Evolutionary conservation across 2,113 vertebrate genomes (phyloP).

Genomic region (Thunnus maccoyii): DNA sequence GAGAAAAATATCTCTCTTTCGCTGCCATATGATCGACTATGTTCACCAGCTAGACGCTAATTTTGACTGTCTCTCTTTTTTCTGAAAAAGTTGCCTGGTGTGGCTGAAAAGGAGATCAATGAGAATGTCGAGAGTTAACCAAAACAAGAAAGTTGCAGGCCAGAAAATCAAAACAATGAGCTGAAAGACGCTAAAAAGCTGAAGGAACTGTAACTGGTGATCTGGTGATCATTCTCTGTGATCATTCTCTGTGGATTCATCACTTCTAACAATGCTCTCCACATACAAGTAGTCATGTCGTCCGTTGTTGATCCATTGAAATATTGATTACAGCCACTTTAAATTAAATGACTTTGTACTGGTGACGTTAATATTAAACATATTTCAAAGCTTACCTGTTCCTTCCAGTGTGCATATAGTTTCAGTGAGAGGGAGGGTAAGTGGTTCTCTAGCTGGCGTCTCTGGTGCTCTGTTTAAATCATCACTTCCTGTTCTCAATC

Average conservation of each 20-base stretch:
- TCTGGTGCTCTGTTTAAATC: conserved; percentile 81
- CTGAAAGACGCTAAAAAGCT: background rate
- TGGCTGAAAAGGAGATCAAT: background rate
- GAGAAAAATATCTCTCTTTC: no score
- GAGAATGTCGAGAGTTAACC: background rate
- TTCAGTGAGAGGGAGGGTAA: conserved; percentile 13
- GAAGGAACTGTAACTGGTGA: no score
- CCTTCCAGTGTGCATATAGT: conserved; percentile 28
- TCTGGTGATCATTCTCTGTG: no score
- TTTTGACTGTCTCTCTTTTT: no score
- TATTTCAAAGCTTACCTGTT: conserved; percentile 51
- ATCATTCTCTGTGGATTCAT: background rate
- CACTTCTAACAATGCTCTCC: background rate
- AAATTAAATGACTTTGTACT: conserved; percentile 29
- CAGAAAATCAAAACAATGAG: background rate
- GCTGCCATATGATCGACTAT: no score
- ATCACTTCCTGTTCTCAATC: conserved; percentile 84
- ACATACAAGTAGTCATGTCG: background rate
- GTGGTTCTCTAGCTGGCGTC: conserved; percentile 67
- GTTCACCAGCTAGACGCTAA: no score
- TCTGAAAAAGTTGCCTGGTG: background rate
- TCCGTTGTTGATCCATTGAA: conserved; percentile 29
- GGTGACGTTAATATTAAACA: conserved; percentile 39
- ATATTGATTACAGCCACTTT: conserved; percentile 43
- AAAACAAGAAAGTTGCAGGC: background rate